Conservation (phyloP, 1,140 invertebrate species). For the Magallana gigas region DNA sequence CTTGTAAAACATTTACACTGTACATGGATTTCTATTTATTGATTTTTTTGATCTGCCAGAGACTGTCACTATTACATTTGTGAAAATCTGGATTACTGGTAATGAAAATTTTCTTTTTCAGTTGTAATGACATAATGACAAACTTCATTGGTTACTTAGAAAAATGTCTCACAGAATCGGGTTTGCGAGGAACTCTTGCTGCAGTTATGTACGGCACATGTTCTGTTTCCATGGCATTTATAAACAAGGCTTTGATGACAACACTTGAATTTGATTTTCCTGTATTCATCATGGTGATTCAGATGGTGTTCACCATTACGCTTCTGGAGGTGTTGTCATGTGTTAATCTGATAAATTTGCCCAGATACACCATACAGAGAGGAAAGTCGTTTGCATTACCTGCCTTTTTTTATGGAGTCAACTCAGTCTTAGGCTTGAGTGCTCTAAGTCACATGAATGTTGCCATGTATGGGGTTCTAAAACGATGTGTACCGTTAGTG, state of each 20-base stretch:
- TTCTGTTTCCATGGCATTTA: constrained; percentile 80
- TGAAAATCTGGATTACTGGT: no score
- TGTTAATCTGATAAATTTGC: constrained; percentile 72
- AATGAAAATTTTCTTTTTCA: not conserved
- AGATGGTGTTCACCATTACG: constrained; percentile 79
- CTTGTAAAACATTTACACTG: no score
- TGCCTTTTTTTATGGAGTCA: constrained; percentile 80
- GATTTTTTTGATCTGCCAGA: no score
- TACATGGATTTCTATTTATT: no score
- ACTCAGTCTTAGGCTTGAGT: constrained; percentile 79
- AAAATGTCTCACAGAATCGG: not conserved
- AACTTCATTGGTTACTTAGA: not conserved
- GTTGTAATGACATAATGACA: constrained; percentile 36
- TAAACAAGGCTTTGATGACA: constrained; percentile 80
- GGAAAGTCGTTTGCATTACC: constrained; percentile 78
- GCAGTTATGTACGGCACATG: constrained; percentile 80
- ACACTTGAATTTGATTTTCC: constrained; percentile 80
- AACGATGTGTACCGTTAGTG: constrained; percentile 80
- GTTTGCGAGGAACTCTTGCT: constrained; percentile 65
- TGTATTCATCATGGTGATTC: constrained; percentile 79
- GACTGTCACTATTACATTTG: no score
- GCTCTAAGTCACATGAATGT: constrained; percentile 82
- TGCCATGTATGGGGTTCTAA: constrained; percentile 82
- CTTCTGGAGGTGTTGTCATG: constrained; percentile 72
- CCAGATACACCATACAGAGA: constrained; percentile 74